A percentile compares a stretch with the other conserved stretches of the same genome.
phyloP scores from a whole-genome alignment of 2,113 vertebrate genomes.

The Dicentrarchus labrax region DNA sequence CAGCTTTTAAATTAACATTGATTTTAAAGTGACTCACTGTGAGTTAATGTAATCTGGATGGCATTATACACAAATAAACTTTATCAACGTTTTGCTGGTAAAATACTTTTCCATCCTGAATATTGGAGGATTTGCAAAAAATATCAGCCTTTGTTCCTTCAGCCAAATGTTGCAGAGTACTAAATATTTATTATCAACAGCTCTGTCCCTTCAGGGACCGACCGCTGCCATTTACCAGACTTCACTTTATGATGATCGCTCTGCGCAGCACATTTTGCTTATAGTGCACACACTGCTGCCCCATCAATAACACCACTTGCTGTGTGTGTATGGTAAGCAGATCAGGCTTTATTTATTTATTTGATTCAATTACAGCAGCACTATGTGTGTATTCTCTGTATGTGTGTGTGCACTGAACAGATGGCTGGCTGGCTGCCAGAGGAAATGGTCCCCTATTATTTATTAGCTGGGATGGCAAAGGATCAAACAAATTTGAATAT shows the following conservation, averaged over 20 bases:
- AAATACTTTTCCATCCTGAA: too few relatives aligned
- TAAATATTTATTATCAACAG: not conserved
- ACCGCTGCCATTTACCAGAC: not conserved
- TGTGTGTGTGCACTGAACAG: constrained; percentile 36
- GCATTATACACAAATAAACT: too few relatives aligned
- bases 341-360: constrained; percentile 35
- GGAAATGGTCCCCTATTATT: constrained; percentile 51
- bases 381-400: constrained; percentile 12
- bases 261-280: not conserved
- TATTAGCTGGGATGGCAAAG: constrained; percentile 51
- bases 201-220: not conserved
- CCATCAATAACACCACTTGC: constrained; percentile 36
- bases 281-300: not conserved
- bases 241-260: constrained; percentile 1
- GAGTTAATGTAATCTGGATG: too few relatives aligned
- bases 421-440: constrained; percentile 56
- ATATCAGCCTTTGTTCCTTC: not conserved
- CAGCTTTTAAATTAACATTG: not conserved
- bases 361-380: constrained; percentile 31
- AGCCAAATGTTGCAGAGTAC: not conserved
- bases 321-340: constrained; percentile 11
- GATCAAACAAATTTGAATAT: constrained; percentile 50
- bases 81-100: too few relatives aligned
- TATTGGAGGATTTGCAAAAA: not conserved
- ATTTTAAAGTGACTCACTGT: too few relatives aligned